A percentile compares a stretch with the other conserved stretches of the same genome.
Evolutionary conservation across 1,140 invertebrate species (phyloP).

Genomic region (Pogonomyrmex californicus): DNA sequence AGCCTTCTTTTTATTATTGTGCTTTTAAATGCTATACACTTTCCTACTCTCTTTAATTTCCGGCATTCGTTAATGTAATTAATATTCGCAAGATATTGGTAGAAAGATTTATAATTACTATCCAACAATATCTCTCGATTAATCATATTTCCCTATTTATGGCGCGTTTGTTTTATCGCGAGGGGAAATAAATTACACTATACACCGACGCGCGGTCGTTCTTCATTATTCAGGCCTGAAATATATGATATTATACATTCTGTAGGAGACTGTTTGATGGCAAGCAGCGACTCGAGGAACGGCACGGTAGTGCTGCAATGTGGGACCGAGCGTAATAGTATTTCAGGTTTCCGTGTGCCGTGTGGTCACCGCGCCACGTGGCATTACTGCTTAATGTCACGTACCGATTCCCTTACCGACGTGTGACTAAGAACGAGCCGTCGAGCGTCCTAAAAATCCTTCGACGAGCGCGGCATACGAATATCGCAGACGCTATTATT

Average conservation of each 20-base stretch:
- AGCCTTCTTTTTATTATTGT: background rate
- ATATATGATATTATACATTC: constrained; percentile 65
- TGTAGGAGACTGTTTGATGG: constrained; percentile 66
- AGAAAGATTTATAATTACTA: background rate
- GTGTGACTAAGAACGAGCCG: constrained; percentile 71
- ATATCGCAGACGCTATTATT: constrained; percentile 67
- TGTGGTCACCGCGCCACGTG: constrained; percentile 65
- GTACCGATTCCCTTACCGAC: constrained; percentile 73
- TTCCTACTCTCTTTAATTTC: background rate
- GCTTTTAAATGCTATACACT: background rate
- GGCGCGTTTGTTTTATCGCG: background rate
- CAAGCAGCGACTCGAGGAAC: constrained; percentile 33
- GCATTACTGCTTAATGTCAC: constrained; percentile 77
- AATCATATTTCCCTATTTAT: background rate
- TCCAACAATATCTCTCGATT: background rate
- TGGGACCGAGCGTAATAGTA: constrained; percentile 69
- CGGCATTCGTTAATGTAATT: background rate
- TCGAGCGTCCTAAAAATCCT: constrained; percentile 73
- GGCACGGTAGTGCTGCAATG: constrained; percentile 38
- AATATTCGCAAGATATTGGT: background rate
- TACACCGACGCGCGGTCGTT: background rate
- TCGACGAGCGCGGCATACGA: constrained; percentile 68
- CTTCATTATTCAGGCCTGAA: constrained; percentile 52
- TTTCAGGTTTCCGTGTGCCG: constrained; percentile 66
- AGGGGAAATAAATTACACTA: constrained; percentile 20